These are phyloP conservation scores for Pachliopta kotzebuea DNA, from an alignment of 2,888 invertebrate species.

Conservation along the genomic window DNA sequence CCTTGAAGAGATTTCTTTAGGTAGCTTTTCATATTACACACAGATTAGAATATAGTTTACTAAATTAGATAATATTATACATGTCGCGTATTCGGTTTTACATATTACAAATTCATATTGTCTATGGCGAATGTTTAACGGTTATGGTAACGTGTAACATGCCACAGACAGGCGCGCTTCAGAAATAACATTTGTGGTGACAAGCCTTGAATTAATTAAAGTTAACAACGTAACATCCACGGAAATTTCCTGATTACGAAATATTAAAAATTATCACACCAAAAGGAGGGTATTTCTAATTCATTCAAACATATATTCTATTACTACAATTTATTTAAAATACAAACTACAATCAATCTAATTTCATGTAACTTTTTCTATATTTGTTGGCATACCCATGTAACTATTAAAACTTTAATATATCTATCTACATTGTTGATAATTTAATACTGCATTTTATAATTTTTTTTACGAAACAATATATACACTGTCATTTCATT, in stretches of 20 bases:
- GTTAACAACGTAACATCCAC: constrained; percentile 72
- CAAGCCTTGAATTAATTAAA: constrained; percentile 78
- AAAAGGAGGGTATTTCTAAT: too few relatives aligned
- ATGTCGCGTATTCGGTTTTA: constrained; percentile 2
- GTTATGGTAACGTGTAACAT: constrained; percentile 16
- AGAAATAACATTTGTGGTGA: constrained; percentile 72
- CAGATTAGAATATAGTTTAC: not conserved
- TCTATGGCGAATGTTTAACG: constrained; percentile 44
- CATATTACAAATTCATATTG: constrained; percentile 35
- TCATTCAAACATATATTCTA: too few relatives aligned
- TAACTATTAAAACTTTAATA: too few relatives aligned
- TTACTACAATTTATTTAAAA: too few relatives aligned
- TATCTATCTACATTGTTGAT: too few relatives aligned
- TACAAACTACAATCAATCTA: too few relatives aligned
- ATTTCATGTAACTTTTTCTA: too few relatives aligned
- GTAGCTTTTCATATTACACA: not conserved
- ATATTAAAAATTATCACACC: not conserved
- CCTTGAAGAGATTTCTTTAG: not conserved
- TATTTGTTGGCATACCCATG: too few relatives aligned
- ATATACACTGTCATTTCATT: constrained; percentile 11
- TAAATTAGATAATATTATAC: not conserved
- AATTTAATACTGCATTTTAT: not conserved
- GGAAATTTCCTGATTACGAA: constrained; percentile 47
- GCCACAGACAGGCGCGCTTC: constrained; percentile 62
- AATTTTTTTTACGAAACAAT: not conserved